These are phyloP conservation scores for Thumatha senex DNA, from an alignment of 2,888 invertebrate species.

Conservation along the genomic window DNA sequence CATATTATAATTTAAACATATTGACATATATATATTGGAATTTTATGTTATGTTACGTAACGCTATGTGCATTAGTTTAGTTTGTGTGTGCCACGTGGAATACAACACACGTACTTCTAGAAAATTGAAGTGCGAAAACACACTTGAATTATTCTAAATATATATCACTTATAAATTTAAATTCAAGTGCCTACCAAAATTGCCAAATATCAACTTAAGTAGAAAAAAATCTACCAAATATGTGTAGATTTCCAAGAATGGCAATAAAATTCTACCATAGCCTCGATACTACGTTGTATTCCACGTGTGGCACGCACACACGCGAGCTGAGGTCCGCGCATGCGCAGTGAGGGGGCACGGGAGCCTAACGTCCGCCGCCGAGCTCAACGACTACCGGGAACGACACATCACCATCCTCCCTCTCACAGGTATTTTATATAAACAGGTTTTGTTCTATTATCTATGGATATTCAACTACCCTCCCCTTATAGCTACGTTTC, in stretches of 20 bases:
- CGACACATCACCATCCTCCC: constrained; percentile 50
- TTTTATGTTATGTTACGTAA: constrained; percentile 62
- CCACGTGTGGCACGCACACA: constrained; percentile 30
- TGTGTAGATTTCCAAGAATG: not conserved
- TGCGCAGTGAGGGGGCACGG: constrained; percentile 79
- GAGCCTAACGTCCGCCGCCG: constrained; percentile 67
- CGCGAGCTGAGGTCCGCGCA: constrained; percentile 51
- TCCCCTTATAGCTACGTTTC: not conserved
- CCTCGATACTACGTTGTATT: constrained; percentile 23
- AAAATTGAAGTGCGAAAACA: not conserved
- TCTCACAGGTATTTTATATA: constrained; percentile 55
- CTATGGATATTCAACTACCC: not conserved
- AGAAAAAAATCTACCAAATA: constrained; percentile 6
- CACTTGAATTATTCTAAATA: not conserved
- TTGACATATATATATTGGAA: constrained; percentile 29
- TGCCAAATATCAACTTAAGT: not conserved
- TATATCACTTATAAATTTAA: not conserved
- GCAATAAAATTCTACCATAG: not conserved
- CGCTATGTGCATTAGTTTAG: constrained; percentile 75
- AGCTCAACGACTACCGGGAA: constrained; percentile 62
- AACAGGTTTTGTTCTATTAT: not conserved
- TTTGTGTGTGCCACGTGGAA: constrained; percentile 51
- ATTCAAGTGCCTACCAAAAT: not conserved
- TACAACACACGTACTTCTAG: constrained; percentile 6
- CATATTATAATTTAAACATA: constrained; percentile 25